Evolutionary conservation across 2,888 invertebrate genomes (phyloP), one percentile per base, ranked within the genome.

Genomic region (Baccha elongata): DNA sequence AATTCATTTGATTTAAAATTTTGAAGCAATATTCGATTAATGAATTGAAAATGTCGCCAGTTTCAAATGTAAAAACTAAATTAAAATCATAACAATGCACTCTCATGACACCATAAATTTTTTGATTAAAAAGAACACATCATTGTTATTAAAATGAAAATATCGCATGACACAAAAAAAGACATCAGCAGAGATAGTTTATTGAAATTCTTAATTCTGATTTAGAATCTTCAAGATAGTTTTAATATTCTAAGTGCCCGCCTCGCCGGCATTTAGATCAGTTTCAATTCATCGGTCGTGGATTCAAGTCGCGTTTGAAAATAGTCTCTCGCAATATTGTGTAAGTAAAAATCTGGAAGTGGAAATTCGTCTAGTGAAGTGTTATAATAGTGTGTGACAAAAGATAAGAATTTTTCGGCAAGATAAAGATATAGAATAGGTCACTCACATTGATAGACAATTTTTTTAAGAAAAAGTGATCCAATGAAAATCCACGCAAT

Each of bases 251-350:
- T 40, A 35, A 19, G 21, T 32, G 7, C 17, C 4, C 19, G n/a
- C 35, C 53, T 23, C 69, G 71, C 71, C 60, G 69, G 65, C 40
- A 3, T 35, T 19, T 67, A 17, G 29, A 67, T 75, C 81, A 81
- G 81, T 81, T 81, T 81, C 65, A 81, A 67, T 75, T 67, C 53
- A 35, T 50, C 81, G 81, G 76, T 72, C 76, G 81, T 71, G 71
- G 76, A 62, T 48, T 62, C 67, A 72, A 81, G 76, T 67, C 67
- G 76, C 19, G 52, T 67, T 44, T 26, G 32, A 65, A 65, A 5
- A 35, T 13, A n/a, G 60, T 69, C 37, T 69, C 37, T 60, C 46
- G 69, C 52, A 67, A 44, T 62, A 52, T 65, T 81, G 71, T 53
- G 76, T 81, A 81, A 81, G 81, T 81, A 10, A 32, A n/a, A 11